A percentile compares a stretch with the other conserved stretches of the same genome.
These are phyloP conservation scores for Leuciscus idus DNA, from an alignment of 2,113 vertebrate genomes.

Conservation along the genomic window DNA sequence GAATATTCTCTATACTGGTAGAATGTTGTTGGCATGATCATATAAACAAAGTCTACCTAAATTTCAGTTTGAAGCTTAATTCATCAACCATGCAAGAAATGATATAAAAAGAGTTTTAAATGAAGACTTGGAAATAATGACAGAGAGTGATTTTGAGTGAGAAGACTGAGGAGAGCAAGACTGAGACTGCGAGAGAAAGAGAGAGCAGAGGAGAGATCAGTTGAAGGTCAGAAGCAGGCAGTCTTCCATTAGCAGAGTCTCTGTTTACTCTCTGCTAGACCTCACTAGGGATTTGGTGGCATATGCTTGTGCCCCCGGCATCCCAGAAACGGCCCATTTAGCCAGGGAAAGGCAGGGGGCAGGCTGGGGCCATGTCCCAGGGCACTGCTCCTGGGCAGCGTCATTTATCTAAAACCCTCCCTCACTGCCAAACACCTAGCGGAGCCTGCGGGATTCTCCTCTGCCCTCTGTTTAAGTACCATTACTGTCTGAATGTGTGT, in stretches of 20 bases:
- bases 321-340: slow-evolving; percentile 82
- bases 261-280: slow-evolving; percentile 74
- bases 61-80: not conserved
- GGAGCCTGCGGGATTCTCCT: slow-evolving; percentile 45
- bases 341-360: slow-evolving; percentile 73
- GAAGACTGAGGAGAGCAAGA: not conserved
- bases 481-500: slow-evolving; percentile 37
- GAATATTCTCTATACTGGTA: not conserved
- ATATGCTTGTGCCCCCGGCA: slow-evolving; percentile 80
- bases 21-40: not conserved
- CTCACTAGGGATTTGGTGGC: slow-evolving; percentile 79
- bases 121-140: not conserved
- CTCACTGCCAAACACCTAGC: slow-evolving; percentile 60
- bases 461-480: slow-evolving; percentile 52
- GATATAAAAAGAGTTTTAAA: not conserved
- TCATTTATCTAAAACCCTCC: slow-evolving; percentile 75
- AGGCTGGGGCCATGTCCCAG: slow-evolving; percentile 76
- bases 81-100: not conserved
- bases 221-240: slow-evolving; percentile 67
- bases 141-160: not conserved
- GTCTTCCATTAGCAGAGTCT: slow-evolving; percentile 75
- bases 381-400: slow-evolving; percentile 71
- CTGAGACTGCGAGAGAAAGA: slow-evolving; percentile 20
- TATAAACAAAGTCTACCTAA: not conserved
- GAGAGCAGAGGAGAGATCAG: slow-evolving; percentile 43